Evolutionary conservation across 2,888 invertebrate genomes (phyloP).

Genomic region (Sabellastarte sp.): DNA sequence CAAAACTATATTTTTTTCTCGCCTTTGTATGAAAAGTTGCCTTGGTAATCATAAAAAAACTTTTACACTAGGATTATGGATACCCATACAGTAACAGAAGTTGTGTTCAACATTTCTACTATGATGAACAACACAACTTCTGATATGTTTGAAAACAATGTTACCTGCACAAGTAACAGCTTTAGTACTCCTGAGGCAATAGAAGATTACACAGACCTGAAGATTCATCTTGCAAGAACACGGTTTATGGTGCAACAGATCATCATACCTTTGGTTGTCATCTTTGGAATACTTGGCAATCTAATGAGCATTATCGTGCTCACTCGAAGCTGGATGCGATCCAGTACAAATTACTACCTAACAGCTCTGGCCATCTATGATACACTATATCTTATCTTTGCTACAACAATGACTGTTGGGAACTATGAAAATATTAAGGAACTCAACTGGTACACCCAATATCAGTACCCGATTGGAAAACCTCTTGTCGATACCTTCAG

Average conservation of each 20-base stretch:
- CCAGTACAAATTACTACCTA: slow-evolving; percentile 64
- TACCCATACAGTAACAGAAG: too few species aligned
- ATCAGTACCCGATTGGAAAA: slow-evolving; percentile 61
- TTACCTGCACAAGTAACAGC: too few species aligned
- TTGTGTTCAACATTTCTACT: too few species aligned
- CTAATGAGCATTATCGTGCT: slow-evolving; percentile 51
- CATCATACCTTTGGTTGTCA: slow-evolving; percentile 44
- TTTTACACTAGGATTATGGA: too few species aligned
- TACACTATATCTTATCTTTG: slow-evolving; percentile 70
- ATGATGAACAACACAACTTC: too few species aligned
- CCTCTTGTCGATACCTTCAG: slow-evolving; percentile 70
- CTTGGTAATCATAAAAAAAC: too few species aligned
- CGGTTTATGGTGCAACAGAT: slow-evolving; percentile 43
- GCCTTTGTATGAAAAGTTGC: too few species aligned
- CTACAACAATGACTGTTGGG: slow-evolving; percentile 33
- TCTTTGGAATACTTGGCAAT: slow-evolving; percentile 51
- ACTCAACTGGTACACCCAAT: slow-evolving; percentile 8
- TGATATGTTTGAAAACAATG: too few species aligned
- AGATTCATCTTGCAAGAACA: slow-evolving; percentile 7
- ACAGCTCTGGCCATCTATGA: slow-evolving; percentile 74
- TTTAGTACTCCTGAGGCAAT: too few species aligned
- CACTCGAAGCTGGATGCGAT: slow-evolving; percentile 50
- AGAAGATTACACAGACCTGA: too few species aligned
- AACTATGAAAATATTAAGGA: slow-evolving; percentile 14
- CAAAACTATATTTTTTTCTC: too few species aligned